Evolutionary conservation across 2,113 vertebrate genomes (phyloP).

Genomic region (rabbit (Oryctolagus cuniculus)): DNA sequence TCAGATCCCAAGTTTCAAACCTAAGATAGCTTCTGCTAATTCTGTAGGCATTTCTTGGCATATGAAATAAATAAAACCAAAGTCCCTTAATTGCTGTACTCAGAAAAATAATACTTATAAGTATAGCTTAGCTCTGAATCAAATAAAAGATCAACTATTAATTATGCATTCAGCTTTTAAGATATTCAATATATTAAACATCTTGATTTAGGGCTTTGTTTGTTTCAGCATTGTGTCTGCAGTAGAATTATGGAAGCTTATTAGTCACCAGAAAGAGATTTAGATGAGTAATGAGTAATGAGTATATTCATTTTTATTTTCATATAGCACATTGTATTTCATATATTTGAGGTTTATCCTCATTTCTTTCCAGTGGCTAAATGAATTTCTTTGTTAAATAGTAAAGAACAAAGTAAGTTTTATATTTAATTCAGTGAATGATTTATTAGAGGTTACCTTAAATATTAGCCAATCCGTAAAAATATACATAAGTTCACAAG

Average conservation of each 20-base stretch:
- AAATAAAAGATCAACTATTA: not conserved
- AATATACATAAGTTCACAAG: not conserved
- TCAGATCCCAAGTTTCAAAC: not conserved
- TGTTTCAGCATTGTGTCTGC: constrained; percentile 10
- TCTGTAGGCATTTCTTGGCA: not conserved
- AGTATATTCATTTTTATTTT: not conserved
- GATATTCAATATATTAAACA: constrained; percentile 27
- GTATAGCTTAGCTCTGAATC: not conserved
- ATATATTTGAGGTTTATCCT: not conserved
- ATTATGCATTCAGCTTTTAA: not conserved
- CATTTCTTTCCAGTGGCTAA: not conserved
- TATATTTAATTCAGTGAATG: constrained; percentile 25
- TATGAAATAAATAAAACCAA: constrained; percentile 55
- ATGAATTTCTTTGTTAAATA: constrained; percentile 10
- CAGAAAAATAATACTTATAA: not conserved
- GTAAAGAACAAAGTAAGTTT: constrained; percentile 24
- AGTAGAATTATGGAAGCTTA: not conserved
- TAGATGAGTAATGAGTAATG: not conserved
- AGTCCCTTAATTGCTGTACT: not conserved
- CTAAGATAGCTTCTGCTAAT: not conserved
- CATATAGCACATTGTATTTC: not conserved
- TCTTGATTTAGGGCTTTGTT: constrained; percentile 6
- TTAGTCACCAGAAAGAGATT: constrained; percentile 19
- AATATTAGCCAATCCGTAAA: not conserved
- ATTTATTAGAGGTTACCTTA: constrained; percentile 6